Evolutionary conservation across 2,888 invertebrate species (phyloP).

Genomic region (Phoronis australis): DNA sequence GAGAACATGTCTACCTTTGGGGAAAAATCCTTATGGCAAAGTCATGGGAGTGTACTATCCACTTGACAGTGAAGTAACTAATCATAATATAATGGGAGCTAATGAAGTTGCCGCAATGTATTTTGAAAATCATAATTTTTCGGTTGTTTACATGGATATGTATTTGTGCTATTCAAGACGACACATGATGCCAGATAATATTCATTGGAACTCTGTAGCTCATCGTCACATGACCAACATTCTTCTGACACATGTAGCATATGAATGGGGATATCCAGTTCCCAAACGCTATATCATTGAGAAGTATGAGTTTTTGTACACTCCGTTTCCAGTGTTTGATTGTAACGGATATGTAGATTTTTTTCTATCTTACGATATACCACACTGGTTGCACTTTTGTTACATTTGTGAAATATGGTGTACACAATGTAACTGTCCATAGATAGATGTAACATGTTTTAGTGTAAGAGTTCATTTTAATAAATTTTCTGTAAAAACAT

Average conservation of each 20-base stretch:
- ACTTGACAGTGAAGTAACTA: slow-evolving; percentile 51
- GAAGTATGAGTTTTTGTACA: no score
- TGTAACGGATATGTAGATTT: no score
- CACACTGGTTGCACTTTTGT: no score
- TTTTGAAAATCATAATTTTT: slow-evolving; percentile 42
- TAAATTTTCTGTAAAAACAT: no score
- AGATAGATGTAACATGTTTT: no score
- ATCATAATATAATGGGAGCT: slow-evolving; percentile 56
- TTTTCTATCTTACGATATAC: no score
- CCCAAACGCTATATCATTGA: no score
- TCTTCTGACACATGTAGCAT: slow-evolving; percentile 57
- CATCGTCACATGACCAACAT: slow-evolving; percentile 55
- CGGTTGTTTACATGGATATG: slow-evolving; percentile 57
- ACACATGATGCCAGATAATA: slow-evolving; percentile 54
- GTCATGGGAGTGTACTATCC: slow-evolving; percentile 55
- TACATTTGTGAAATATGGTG: no score
- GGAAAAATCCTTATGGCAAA: slow-evolving; percentile 52
- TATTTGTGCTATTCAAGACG: slow-evolving; percentile 54
- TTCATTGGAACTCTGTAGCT: slow-evolving; percentile 56
- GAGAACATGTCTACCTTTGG: slow-evolving; percentile 56
- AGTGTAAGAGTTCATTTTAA: no score
- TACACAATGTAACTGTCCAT: no score
- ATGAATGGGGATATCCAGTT: slow-evolving; percentile 68
- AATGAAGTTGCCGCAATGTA: slow-evolving; percentile 54
- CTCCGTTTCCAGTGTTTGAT: no score